Percentiles rank a stretch among this genome's conserved stretches.
These are phyloP conservation scores for Dipodomys merriami DNA, from an alignment of 2,113 vertebrate genomes.

Conservation along the genomic window DNA sequence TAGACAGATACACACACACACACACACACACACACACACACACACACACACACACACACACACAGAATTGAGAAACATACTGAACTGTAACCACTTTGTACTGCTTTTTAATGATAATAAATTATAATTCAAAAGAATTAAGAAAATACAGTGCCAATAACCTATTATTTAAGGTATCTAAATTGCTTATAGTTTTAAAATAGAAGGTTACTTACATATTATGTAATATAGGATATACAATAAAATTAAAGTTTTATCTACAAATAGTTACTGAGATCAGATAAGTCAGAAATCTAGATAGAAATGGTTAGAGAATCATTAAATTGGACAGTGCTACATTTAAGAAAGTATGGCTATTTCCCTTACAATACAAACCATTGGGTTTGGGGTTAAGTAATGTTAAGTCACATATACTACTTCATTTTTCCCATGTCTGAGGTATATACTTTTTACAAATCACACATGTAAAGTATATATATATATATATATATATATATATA, in stretches of 20 bases:
- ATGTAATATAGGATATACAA: neutral
- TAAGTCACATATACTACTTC: neutral
- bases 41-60: too few relatives aligned
- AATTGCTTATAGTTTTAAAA: neutral
- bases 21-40: too few relatives aligned
- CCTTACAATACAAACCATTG: neutral
- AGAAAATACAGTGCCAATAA: neutral
- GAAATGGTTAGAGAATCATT: neutral
- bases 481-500: neutral
- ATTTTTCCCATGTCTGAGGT: neutral
- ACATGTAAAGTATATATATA: neutral
- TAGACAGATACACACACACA: too few relatives aligned
- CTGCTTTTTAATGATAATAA: neutral
- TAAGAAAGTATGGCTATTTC: neutral
- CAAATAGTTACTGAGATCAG: neutral
- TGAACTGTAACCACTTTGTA: too few relatives aligned
- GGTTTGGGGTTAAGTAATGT: neutral
- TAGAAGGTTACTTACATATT: neutral
- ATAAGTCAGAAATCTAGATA: neutral
- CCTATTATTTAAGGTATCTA: neutral
- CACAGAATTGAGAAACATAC: too few relatives aligned
- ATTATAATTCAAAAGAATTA: neutral
- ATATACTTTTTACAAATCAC: neutral
- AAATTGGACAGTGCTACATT: neutral
- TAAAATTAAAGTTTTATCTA: neutral